phyloP scores from a whole-genome alignment of 2,888 invertebrate species.

The Ophraella communa region DNA sequence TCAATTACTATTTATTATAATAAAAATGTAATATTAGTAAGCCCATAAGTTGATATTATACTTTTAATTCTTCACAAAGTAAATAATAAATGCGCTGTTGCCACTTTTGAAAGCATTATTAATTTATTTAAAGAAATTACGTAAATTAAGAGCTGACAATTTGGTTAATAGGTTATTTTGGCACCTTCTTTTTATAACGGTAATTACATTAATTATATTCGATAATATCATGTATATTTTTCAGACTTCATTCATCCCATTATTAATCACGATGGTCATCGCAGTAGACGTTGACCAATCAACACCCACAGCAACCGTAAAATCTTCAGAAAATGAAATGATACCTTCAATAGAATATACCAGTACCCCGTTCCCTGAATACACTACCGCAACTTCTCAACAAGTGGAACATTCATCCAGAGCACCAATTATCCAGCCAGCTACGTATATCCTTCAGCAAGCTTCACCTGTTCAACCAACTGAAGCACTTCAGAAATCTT shows the following conservation, averaged over 20 bases:
- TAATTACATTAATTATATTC: too few relatives aligned
- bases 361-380: neutral
- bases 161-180: too few relatives aligned
- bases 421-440: neutral
- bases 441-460: neutral
- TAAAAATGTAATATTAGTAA: too few relatives aligned
- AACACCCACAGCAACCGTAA: neutral
- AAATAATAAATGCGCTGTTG: too few relatives aligned
- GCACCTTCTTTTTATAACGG: too few relatives aligned
- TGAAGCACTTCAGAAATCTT: neutral
- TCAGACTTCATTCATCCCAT: constrained; percentile 33
- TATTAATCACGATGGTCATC: constrained; percentile 27
- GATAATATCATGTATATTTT: constrained; percentile 9
- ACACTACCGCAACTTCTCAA: neutral
- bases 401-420: neutral
- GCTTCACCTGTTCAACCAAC: neutral
- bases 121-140: too few relatives aligned
- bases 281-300: constrained; percentile 20
- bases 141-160: too few relatives aligned
- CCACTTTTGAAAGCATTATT: too few relatives aligned
- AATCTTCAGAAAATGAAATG: neutral
- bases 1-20: too few relatives aligned
- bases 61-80: too few relatives aligned
- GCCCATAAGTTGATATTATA: too few relatives aligned
- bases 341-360: neutral